Percentiles rank a stretch among this genome's conserved stretches.
phyloP scores from a whole-genome alignment of 2,888 invertebrate genomes.

The Netelia melanura region DNA sequence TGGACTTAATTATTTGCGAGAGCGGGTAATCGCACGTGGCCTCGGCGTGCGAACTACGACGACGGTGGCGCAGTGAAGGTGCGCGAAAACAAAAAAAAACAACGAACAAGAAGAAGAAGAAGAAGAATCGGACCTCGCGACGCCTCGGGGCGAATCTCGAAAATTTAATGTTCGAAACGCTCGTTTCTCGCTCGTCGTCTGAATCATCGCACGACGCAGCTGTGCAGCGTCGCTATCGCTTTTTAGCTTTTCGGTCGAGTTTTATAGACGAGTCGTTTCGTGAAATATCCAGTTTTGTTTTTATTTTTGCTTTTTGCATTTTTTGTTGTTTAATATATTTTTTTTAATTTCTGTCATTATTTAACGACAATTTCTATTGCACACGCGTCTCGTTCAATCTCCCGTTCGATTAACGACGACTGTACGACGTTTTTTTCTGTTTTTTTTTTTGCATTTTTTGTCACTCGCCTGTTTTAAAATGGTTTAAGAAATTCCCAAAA shows the following conservation, averaged over 20 bases:
- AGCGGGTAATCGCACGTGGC: constrained; percentile 39
- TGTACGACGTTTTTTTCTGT: too few relatives aligned
- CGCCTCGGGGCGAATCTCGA: constrained; percentile 31
- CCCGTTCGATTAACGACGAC: too few relatives aligned
- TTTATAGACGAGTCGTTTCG: too few relatives aligned
- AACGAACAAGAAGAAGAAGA: background rate
- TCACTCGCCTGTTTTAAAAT: too few relatives aligned
- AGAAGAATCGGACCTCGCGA: constrained; percentile 33
- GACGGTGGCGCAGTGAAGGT: constrained; percentile 27
- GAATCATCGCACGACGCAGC: background rate
- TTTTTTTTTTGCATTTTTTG: too few relatives aligned
- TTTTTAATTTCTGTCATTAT: too few relatives aligned
- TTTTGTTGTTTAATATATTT: too few relatives aligned
- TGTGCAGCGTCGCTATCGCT: background rate
- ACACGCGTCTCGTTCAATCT: too few relatives aligned
- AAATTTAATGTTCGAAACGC: background rate
- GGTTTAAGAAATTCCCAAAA: too few relatives aligned
- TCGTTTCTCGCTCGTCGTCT: background rate
- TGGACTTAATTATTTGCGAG: constrained; percentile 55
- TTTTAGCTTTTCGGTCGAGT: background rate
- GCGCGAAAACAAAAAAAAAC: constrained; percentile 19
- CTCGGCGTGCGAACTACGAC: constrained; percentile 19
- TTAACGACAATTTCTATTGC: too few relatives aligned
- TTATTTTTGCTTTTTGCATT: too few relatives aligned
- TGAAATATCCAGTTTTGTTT: too few relatives aligned